A percentile compares a stretch with the other conserved stretches of the same genome.
Evolutionary conservation across 2,888 invertebrate genomes (phyloP).

Genomic region (Cantharis lateralis): DNA sequence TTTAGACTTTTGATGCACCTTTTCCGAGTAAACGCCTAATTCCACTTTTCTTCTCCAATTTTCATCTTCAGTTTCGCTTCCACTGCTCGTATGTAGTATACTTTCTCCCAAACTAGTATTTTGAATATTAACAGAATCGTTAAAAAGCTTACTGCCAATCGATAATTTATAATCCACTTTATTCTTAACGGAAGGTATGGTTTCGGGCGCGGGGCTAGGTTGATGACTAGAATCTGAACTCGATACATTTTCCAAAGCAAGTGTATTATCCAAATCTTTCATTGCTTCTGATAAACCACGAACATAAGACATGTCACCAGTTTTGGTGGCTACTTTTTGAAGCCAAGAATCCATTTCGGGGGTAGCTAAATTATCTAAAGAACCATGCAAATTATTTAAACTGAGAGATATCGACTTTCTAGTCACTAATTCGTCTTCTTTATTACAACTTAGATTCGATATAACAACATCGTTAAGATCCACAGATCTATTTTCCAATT

Average conservation of each 20-base stretch:
- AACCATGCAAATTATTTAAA: constrained; percentile 71
- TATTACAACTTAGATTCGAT: constrained; percentile 27
- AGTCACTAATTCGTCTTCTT: constrained; percentile 50
- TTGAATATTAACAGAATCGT: constrained; percentile 24
- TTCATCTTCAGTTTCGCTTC: constrained; percentile 68
- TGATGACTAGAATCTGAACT: constrained; percentile 63
- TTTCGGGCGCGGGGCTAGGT: constrained; percentile 61
- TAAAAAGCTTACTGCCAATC: constrained; percentile 32
- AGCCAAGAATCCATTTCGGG: constrained; percentile 63
- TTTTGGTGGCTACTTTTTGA: constrained; percentile 63
- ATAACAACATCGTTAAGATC: constrained; percentile 33
- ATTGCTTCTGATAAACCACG: constrained; percentile 67
- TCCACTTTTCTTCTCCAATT: constrained; percentile 65
- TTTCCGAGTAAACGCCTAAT: constrained; percentile 63
- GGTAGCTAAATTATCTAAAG: constrained; percentile 59
- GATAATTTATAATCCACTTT: constrained; percentile 54
- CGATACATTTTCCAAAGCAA: constrained; percentile 65
- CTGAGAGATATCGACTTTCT: constrained; percentile 56
- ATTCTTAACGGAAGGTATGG: constrained; percentile 32
- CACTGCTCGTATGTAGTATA: constrained; percentile 54
- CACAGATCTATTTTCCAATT: constrained; percentile 25
- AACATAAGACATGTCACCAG: constrained; percentile 65
- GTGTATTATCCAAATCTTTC: constrained; percentile 66
- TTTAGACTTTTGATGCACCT: constrained; percentile 68
- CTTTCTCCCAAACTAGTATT: constrained; percentile 46